phyloP scores from a whole-genome alignment of 1,140 invertebrate genomes.

The Chelonus insularis region DNA sequence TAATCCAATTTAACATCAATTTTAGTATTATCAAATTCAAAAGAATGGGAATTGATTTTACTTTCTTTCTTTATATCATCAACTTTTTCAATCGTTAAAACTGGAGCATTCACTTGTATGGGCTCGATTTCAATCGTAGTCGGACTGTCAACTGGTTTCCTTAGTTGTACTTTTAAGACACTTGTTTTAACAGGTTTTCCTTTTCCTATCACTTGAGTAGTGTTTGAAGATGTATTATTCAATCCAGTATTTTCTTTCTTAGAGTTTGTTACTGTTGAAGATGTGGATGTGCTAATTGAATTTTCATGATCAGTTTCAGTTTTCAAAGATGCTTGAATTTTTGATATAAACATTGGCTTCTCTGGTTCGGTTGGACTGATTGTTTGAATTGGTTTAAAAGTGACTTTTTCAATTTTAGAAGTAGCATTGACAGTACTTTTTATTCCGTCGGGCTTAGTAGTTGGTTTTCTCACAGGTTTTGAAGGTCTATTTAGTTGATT shows the following conservation, averaged over 20 bases:
- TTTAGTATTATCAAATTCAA: slow-evolving; percentile 30
- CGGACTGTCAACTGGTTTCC: slow-evolving; percentile 42
- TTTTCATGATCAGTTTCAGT: slow-evolving; percentile 28
- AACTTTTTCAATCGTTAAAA: slow-evolving; percentile 47
- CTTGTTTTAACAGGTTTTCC: slow-evolving; percentile 36
- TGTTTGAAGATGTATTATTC: not conserved
- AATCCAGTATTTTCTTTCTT: too few relatives aligned
- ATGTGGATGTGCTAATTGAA: not conserved
- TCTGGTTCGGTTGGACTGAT: slow-evolving; percentile 42
- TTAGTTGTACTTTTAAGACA: slow-evolving; percentile 41
- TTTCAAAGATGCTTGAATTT: slow-evolving; percentile 48
- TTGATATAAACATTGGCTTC: slow-evolving; percentile 47
- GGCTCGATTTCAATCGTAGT: slow-evolving; percentile 46
- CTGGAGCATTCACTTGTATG: slow-evolving; percentile 44
- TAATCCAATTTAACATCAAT: slow-evolving; percentile 49
- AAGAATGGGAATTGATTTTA: slow-evolving; percentile 25
- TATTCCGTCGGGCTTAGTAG: slow-evolving; percentile 37
- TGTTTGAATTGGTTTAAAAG: slow-evolving; percentile 47
- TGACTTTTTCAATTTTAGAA: slow-evolving; percentile 56
- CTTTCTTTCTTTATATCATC: slow-evolving; percentile 35
- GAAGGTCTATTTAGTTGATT: slow-evolving; percentile 34
- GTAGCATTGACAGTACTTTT: slow-evolving; percentile 42
- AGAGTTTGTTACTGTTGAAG: not conserved
- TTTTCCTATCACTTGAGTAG: not conserved
- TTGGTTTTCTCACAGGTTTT: slow-evolving; percentile 32